Percentiles rank a stretch among this genome's conserved stretches.
Evolutionary conservation across 2,888 invertebrate genomes (phyloP).

Genomic region (Sesamia inferens): DNA sequence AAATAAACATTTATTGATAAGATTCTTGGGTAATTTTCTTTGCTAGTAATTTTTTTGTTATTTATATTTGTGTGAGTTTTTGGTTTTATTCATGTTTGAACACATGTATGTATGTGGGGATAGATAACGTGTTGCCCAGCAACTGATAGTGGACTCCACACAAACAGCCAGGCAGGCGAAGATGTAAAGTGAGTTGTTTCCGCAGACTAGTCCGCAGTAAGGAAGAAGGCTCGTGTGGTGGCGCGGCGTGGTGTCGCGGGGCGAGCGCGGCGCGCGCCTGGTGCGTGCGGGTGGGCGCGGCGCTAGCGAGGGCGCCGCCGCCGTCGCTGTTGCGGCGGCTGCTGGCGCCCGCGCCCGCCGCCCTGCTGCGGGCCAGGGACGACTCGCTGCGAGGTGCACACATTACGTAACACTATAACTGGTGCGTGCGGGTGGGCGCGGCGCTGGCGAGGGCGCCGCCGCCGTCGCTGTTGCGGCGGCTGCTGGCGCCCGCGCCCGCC

Average conservation of each 20-base stretch:
- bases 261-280: slow-evolving; percentile 74
- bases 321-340: slow-evolving; percentile 73
- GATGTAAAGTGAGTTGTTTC: accelerated
- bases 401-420: too few species aligned
- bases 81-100: not conserved
- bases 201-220: slow-evolving; percentile 62
- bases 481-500: slow-evolving; percentile 70
- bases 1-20: not conserved
- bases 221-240: slow-evolving; percentile 38
- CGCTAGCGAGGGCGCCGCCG: slow-evolving; percentile 66
- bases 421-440: slow-evolving; percentile 76
- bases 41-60: not conserved
- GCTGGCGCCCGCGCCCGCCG: slow-evolving; percentile 68
- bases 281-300: slow-evolving; percentile 76
- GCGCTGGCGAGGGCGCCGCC: slow-evolving; percentile 67
- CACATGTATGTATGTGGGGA: not conserved
- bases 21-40: not conserved
- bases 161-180: not conserved
- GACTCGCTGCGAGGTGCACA: slow-evolving; percentile 61
- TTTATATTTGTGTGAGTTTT: not conserved
- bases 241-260: slow-evolving; percentile 47
- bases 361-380: slow-evolving; percentile 56
- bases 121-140: not conserved
- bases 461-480: slow-evolving; percentile 72
- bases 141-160: not conserved